Base-by-base conservation (phyloP, 2,888 invertebrate genomes). In the Amiota mariae region DNA sequence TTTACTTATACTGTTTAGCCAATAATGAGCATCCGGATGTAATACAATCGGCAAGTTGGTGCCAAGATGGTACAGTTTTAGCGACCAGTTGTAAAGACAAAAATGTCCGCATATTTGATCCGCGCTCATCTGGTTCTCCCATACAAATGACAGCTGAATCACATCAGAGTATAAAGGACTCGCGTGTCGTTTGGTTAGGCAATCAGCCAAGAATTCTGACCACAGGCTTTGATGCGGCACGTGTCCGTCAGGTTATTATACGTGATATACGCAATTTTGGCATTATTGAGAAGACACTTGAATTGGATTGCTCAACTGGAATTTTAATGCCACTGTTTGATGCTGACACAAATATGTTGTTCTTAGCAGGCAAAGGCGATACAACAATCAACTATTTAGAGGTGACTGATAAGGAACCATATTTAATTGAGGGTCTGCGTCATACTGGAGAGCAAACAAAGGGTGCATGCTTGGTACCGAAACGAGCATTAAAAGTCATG, bases 381-480 rank as follows among this genome's bases (percentile, higher is more conserved):
- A 97, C 96, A 0, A 96, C 96, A 1, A 95, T 98, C 76, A 92
- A 94, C 74, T 98, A 97, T 85, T 93, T 96, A 92, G 98, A 98
- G 91, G 93, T 98, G 1, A 94, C 94, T 64, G 96, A 97, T 77
- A 94, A 95, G 82, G 96, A 96, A 86, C 97, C 98, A 0, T 96
- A 93, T 88, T 90, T 98, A n/a, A 95, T 95, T 73, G 97, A 97
- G 89, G 97, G 98, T 24, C 90, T 95, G 76, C 92, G 95, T 72
- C 96, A 97, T 91, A 95, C 95, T 20, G 94, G 97, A n/a, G 97
- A 98, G 86, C 98, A 98, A 90, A 97, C 97, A 0, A 97, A 98
- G 88, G 98, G 98, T 6, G 97, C 97, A 2, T 97, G 97, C 83
- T 89, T 98, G 77, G 95, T 98, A 66, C 97, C 98, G 8, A 98